These are phyloP conservation scores for Amblyteles armatorius DNA, from an alignment of 2,888 invertebrate species.

Conservation along the genomic window DNA sequence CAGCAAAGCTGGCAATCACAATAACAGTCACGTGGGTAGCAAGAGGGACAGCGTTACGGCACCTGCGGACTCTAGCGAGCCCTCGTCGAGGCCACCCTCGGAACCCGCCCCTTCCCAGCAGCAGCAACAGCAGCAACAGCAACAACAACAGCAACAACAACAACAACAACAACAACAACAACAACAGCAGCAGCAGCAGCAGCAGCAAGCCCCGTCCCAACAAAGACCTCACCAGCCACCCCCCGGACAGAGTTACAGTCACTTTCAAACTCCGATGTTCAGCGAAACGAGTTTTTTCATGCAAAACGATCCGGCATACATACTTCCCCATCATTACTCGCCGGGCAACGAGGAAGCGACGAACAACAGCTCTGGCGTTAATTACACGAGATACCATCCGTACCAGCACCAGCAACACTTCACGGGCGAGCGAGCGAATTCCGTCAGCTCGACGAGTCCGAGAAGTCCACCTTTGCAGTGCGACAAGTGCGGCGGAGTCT, in stretches of 20 bases:
- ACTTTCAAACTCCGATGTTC: slow-evolving; percentile 77
- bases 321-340: slow-evolving; percentile 84
- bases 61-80: slow-evolving; percentile 91
- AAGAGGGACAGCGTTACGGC: slow-evolving; percentile 86
- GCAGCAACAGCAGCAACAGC: slow-evolving; percentile 83
- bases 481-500: slow-evolving; percentile 93
- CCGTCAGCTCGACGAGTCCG: slow-evolving; percentile 88
- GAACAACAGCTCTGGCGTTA: slow-evolving; percentile 84
- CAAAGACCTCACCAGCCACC: slow-evolving; percentile 70
- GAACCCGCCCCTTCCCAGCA: slow-evolving; percentile 86
- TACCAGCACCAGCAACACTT: slow-evolving; percentile 86
- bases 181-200: slow-evolving; percentile 73
- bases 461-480: slow-evolving; percentile 89
- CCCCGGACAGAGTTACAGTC: slow-evolving; percentile 71
- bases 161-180: slow-evolving; percentile 86
- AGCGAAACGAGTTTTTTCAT: slow-evolving; percentile 78
- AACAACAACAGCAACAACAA: slow-evolving; percentile 79
- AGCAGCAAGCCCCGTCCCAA: slow-evolving; percentile 70
- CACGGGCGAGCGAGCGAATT: slow-evolving; percentile 79
- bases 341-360: slow-evolving; percentile 86
- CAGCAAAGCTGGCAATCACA: slow-evolving; percentile 86
- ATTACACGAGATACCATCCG: slow-evolving; percentile 79
- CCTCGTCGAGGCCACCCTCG: slow-evolving; percentile 86
- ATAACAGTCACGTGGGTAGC: slow-evolving; percentile 86
- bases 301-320: slow-evolving; percentile 80